Base-by-base conservation (phyloP, 1,140 invertebrate species). In the Maniola jurtina region DNA sequence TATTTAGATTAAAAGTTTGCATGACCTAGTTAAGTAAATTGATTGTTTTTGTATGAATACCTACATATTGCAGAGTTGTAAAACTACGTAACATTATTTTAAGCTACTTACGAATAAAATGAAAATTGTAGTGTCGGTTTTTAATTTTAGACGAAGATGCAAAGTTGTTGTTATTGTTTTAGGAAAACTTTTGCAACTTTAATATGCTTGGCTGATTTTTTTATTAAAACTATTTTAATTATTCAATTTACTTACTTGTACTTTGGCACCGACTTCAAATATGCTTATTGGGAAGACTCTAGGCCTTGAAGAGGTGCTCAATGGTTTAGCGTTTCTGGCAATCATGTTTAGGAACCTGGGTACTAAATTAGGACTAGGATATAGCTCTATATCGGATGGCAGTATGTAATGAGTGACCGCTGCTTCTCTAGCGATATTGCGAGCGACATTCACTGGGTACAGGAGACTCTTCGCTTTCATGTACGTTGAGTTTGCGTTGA, bases 361-460 rank as follows among this genome's bases (percentile, higher is more conserved):
- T 15, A 95, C 94, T 64, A 97, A 83, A 74, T 95, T 93, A 11
- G 96, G 95, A 91, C 94, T 97, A 13, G 97, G 73, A 61, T 76
- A 76, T 35, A 76, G 64, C 61, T 76, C 73, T 62, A 97, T 96
- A 83, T 98, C 97, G 11, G 96, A 96, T 6, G 96, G 95, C 64
- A 98, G 92, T 42, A 98, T 93, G 83, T 95, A 97, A 81, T 97
- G 93, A 11, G 97, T 97, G 25, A 94, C 88, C 8, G 97, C 95
- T 8, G 94, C 93, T 76, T 97, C 95, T 9, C 97, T 92, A 0
- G 96, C 97, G 11, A 98, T 93, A 81, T 98, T 98, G 9, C 97
- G 90, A 0, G 95, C 96, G 0, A 97, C 95, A 81, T 98, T 97
- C 11, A 98, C 96, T 0, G 97, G 97, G 83, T 98, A 98, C 0